Percentiles rank a stretch among this genome's conserved stretches.
Conservation (phyloP, 2,113 vertebrate species). For the Aptenodytes forsteri region DNA sequence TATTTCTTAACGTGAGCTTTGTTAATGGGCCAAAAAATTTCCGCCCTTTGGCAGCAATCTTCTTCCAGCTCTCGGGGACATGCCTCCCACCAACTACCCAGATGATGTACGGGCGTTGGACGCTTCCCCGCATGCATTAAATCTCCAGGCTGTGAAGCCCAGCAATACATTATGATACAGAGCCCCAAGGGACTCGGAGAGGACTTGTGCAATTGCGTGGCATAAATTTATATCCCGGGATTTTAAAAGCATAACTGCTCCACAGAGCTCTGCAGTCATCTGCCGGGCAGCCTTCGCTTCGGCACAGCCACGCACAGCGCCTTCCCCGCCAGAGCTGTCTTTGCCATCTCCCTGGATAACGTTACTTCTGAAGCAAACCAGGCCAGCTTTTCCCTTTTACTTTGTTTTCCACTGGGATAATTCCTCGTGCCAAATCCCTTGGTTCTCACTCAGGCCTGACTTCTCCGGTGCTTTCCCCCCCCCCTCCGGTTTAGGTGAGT, state of each 20-base stretch:
- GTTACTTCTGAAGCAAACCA: neutral
- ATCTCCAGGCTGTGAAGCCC: neutral
- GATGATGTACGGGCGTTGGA: neutral
- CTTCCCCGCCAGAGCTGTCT: accelerated
- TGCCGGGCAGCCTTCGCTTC: neutral
- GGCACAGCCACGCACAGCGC: neutral
- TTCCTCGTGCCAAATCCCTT: neutral
- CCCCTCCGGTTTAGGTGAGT: neutral
- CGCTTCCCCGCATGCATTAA: neutral
- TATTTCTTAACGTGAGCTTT: neutral
- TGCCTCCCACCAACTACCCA: neutral
- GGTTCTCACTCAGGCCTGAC: neutral
- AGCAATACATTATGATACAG: neutral
- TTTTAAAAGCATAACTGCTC: neutral
- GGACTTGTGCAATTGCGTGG: neutral
- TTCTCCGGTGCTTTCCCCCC: neutral
- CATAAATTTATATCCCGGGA: neutral
- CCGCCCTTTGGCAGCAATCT: neutral
- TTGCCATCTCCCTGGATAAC: neutral
- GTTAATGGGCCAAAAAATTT: neutral
- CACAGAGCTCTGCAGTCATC: neutral
- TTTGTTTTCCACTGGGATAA: neutral
- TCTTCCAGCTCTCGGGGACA: neutral
- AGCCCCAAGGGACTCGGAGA: neutral
- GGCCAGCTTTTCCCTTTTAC: neutral